Evolutionary conservation across 37 sponge, comb jelly and placozoan genomes (phyloP).

Genomic region (Geodia barretti): DNA sequence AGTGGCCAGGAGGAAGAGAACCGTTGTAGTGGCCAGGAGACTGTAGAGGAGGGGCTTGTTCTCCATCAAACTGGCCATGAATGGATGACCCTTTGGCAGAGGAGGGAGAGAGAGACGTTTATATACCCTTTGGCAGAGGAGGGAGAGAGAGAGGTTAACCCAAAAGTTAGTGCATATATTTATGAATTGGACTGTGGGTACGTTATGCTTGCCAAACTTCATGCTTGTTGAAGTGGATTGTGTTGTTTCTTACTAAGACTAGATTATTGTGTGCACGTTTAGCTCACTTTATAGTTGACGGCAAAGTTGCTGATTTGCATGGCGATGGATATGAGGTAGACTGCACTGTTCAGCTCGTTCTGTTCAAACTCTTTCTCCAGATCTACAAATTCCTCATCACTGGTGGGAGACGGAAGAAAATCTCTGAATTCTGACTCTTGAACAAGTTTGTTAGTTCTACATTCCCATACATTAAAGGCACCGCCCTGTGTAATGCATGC

Average conservation of each 20-base stretch:
- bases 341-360: constrained; percentile 89
- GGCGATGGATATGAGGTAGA: constrained; percentile 92
- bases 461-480: too few relatives aligned
- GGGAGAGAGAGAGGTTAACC: neutral
- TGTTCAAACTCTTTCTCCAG: constrained; percentile 95
- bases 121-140: neutral
- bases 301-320: constrained; percentile 96
- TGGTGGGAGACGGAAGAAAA: constrained; percentile 1
- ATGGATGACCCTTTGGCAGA: constrained; percentile 85
- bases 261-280: neutral
- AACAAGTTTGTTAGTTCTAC: too few relatives aligned
- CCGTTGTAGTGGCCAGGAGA: constrained; percentile 45
- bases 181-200: too few relatives aligned
- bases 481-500: too few relatives aligned
- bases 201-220: too few relatives aligned
- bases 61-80: constrained; percentile 87
- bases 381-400: constrained; percentile 75
- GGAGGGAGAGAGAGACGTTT: neutral
- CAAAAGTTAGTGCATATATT: neutral
- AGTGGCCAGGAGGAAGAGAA: constrained; percentile 68
- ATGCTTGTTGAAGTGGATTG: neutral
- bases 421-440: neutral
- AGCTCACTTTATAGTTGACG: constrained; percentile 89
- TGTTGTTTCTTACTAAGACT: neutral
- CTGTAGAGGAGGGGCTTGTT: constrained; percentile 85